Evolutionary conservation across 2,888 invertebrate genomes (phyloP).

Genomic region (Cheilosia urbana): DNA sequence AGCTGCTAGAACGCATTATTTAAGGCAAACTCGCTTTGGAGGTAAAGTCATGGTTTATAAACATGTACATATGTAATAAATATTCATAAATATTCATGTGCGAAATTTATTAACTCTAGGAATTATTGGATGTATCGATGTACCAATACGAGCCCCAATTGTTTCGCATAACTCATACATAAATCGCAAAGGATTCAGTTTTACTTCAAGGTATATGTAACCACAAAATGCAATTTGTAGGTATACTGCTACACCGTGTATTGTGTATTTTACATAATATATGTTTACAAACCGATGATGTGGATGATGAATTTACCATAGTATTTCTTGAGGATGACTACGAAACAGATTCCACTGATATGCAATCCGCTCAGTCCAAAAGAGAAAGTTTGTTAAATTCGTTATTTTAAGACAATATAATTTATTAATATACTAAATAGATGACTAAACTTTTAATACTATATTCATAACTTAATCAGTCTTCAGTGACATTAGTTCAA

Average conservation of each 20-base stretch:
- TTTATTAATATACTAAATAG: not conserved
- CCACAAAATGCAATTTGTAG: too few relatives aligned
- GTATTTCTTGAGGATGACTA: not conserved
- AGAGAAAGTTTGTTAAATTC: not conserved
- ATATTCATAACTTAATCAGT: not conserved
- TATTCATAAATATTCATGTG: too few relatives aligned
- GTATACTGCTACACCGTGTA: not conserved
- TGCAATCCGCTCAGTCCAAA: conserved; percentile 1
- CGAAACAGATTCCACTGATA: conserved; percentile 5
- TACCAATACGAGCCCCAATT: too few relatives aligned
- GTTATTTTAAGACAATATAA: not conserved
- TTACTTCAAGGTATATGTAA: too few relatives aligned
- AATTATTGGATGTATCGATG: conserved; percentile 13
- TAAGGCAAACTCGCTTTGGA: not conserved
- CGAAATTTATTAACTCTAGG: not conserved
- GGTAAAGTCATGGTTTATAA: not conserved
- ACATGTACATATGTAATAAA: too few relatives aligned
- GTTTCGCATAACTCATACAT: too few relatives aligned
- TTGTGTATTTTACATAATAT: conserved; percentile 38
- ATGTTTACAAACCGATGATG: conserved; percentile 11
- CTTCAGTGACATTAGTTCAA: not conserved
- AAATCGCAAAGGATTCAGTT: too few relatives aligned
- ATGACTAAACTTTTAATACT: not conserved
- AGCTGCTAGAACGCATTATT: not conserved
- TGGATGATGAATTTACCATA: conserved; percentile 16